Evolutionary conservation across 2,888 invertebrate species (phyloP).

Genomic region (Himalopsyche kuldschensis): DNA sequence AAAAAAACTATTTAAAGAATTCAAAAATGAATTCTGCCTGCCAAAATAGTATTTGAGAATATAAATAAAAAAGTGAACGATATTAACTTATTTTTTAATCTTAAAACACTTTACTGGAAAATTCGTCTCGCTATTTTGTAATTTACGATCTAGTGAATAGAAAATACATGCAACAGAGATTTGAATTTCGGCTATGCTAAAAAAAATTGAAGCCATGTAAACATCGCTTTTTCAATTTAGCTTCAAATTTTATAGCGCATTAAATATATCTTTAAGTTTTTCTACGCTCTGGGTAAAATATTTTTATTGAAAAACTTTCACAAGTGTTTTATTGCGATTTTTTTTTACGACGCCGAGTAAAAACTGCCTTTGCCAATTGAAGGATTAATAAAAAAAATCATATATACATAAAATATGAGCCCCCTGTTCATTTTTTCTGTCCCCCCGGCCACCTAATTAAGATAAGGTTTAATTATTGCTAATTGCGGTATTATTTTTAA

Average conservation of each 20-base stretch:
- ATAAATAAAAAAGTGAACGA: background rate
- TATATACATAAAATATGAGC: constrained; percentile 14
- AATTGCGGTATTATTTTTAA: constrained; percentile 40
- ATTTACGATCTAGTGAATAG: background rate
- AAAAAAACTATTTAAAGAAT: too few species aligned
- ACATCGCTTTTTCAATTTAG: background rate
- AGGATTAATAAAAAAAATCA: constrained; percentile 21
- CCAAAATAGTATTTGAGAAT: background rate
- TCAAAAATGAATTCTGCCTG: too few species aligned
- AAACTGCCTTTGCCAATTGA: background rate
- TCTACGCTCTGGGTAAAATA: background rate
- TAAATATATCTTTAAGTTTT: background rate
- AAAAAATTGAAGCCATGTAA: background rate
- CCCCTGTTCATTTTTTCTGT: background rate
- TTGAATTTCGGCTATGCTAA: background rate
- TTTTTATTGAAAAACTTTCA: background rate
- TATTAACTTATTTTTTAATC: background rate
- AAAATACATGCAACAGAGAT: background rate
- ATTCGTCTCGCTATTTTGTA: background rate
- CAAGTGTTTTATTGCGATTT: background rate
- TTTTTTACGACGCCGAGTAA: background rate
- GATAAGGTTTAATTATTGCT: constrained; percentile 40
- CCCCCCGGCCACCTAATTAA: constrained; percentile 32
- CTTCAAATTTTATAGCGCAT: background rate
- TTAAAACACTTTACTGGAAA: background rate